These are phyloP conservation scores for Drosophila eugracilis DNA, from an alignment of 1,140 invertebrate species.

Conservation along the genomic window DNA sequence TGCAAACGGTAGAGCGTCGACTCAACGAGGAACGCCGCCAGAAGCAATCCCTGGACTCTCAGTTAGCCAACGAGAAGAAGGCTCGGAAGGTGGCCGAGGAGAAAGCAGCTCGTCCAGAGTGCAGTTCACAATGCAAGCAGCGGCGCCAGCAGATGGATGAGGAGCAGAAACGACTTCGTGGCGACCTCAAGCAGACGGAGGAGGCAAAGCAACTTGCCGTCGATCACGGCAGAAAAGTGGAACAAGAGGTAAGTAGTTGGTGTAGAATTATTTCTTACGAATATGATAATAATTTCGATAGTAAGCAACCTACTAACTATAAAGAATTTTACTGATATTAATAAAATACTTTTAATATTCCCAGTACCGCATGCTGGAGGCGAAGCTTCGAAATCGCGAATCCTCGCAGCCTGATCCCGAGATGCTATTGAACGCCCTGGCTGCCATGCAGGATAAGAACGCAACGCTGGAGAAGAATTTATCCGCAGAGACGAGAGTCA, in stretches of 20 bases:
- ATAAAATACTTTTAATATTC: neutral
- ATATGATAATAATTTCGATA: too few species aligned
- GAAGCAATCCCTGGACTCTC: slow-evolving; percentile 90
- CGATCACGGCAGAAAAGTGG: slow-evolving; percentile 77
- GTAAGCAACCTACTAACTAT: too few species aligned
- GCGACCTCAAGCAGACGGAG: slow-evolving; percentile 91
- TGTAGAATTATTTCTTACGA: too few species aligned
- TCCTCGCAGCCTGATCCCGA: slow-evolving; percentile 93
- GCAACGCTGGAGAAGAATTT: slow-evolving; percentile 95
- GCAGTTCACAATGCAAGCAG: slow-evolving; percentile 91
- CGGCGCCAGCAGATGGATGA: slow-evolving; percentile 91
- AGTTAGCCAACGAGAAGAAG: slow-evolving; percentile 91
- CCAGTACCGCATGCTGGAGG: slow-evolving; percentile 76
- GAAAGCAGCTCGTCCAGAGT: slow-evolving; percentile 88
- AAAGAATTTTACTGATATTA: neutral
- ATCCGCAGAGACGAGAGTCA: slow-evolving; percentile 97
- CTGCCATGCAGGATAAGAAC: slow-evolving; percentile 94
- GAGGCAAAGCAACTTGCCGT: slow-evolving; percentile 86
- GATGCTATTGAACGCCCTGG: slow-evolving; percentile 92
- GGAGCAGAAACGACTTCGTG: slow-evolving; percentile 90
- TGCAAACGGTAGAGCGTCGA: slow-evolving; percentile 91
- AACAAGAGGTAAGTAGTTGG: slow-evolving; percentile 72
- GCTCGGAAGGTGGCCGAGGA: slow-evolving; percentile 89
- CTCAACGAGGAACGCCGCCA: slow-evolving; percentile 93
- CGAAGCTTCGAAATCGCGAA: slow-evolving; percentile 85